Evolutionary conservation across 2,888 invertebrate genomes (phyloP).

Genomic region (Xestoiulus laeticollis): DNA sequence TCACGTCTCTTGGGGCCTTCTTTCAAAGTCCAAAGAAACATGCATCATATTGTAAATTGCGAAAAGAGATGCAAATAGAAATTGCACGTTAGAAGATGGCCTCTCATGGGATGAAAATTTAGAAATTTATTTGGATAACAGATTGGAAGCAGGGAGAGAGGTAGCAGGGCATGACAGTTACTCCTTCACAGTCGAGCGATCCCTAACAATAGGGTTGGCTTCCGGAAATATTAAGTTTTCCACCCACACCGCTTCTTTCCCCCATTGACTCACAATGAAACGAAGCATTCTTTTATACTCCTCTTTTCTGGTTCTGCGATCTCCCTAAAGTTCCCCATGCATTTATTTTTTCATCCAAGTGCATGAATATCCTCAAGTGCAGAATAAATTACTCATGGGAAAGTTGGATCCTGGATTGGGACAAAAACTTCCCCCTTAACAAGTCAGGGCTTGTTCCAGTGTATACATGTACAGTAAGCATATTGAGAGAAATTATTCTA

Average conservation of each 20-base stretch:
- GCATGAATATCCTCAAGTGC: background rate
- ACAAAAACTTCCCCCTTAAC: background rate
- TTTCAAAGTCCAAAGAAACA: background rate
- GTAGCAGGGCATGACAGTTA: background rate
- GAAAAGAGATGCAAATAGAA: background rate
- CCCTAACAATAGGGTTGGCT: background rate
- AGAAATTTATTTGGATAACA: background rate
- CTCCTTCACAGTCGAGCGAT: conserved; percentile 36
- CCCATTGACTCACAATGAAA: background rate
- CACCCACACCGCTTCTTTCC: conserved; percentile 7
- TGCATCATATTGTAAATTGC: background rate
- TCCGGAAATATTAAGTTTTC: conserved; percentile 14
- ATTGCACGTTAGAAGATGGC: background rate
- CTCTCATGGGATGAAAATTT: background rate
- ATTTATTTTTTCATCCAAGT: background rate
- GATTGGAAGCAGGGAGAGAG: background rate
- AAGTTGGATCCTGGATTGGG: background rate
- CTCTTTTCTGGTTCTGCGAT: background rate
- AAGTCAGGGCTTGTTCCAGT: no score
- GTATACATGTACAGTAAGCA: no score
- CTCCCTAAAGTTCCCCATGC: background rate
- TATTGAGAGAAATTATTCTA: no score
- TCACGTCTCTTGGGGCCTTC: background rate
- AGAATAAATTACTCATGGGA: background rate
- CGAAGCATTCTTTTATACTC: background rate